Evolutionary conservation across 2,797 vertebrate species (phyloP).

Genomic region (Miichthys miiuy): DNA sequence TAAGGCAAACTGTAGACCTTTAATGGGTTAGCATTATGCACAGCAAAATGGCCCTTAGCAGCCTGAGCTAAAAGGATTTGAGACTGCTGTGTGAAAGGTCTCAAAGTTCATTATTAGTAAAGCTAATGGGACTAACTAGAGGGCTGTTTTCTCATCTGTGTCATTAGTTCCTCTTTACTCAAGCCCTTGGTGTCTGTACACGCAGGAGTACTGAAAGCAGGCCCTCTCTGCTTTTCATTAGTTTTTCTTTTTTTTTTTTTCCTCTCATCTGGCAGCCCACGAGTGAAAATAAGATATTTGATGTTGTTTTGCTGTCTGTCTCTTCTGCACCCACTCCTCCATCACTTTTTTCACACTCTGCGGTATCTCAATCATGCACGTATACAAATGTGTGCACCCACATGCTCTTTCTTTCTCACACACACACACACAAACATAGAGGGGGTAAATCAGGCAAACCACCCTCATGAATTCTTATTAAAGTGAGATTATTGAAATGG

Average conservation of each 20-base stretch:
- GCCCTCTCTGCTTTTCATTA: constrained; percentile 48
- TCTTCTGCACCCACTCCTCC: constrained; percentile 52
- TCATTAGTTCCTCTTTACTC: constrained; percentile 62
- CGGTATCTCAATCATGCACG: constrained; percentile 38
- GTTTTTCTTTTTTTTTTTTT: constrained; percentile 11
- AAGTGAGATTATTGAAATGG: constrained; percentile 69
- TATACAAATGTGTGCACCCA: constrained; percentile 61
- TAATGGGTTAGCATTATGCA: constrained; percentile 60
- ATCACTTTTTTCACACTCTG: constrained; percentile 36
- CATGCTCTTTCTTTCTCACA: constrained; percentile 34
- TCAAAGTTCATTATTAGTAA: constrained; percentile 68
- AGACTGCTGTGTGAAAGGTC: constrained; percentile 56
- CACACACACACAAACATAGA: constrained; percentile 39
- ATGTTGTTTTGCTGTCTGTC: constrained; percentile 64
- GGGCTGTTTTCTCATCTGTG: constrained; percentile 69
- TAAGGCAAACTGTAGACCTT: constrained; percentile 37
- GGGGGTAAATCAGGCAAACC: constrained; percentile 58
- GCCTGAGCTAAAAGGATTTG: constrained; percentile 55
- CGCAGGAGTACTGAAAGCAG: constrained; percentile 47
- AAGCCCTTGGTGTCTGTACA: constrained; percentile 37
- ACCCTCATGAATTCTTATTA: constrained; percentile 71
- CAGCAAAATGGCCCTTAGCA: constrained; percentile 60
- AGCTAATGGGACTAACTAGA: constrained; percentile 71
- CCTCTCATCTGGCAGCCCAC: constrained; percentile 35
- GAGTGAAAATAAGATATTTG: constrained; percentile 60